Evolutionary conservation across 2,113 vertebrate genomes (phyloP).

Genomic region (Percopsis transmontana): DNA sequence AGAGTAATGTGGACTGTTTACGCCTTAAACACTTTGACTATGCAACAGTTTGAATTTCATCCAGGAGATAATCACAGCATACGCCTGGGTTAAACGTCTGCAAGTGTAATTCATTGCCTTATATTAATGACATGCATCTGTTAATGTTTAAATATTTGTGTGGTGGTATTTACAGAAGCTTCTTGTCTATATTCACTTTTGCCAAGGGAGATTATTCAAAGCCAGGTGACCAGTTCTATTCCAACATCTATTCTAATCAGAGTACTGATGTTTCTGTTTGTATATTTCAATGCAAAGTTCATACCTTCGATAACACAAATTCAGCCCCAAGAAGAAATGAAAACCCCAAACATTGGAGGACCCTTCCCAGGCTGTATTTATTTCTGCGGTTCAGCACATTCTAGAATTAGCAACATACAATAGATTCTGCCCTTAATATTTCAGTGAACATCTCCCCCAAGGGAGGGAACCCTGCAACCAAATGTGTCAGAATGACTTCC

Average conservation of each 20-base stretch:
- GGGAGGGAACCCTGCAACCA: constrained; percentile 39
- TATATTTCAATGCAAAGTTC: constrained; percentile 3
- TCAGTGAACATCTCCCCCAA: constrained; percentile 49
- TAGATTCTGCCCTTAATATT: constrained; percentile 53
- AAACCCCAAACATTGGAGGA: background rate
- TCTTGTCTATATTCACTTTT: background rate
- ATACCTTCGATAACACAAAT: background rate
- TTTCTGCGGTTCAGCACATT: constrained; percentile 23
- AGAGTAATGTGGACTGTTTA: constrained; percentile 15
- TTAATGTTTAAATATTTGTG: constrained; percentile 35
- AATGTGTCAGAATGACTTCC: constrained; percentile 50
- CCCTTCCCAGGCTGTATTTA: background rate
- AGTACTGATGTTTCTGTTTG: background rate
- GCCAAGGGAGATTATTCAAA: constrained; percentile 3
- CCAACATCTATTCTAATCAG: background rate
- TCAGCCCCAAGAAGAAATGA: constrained; percentile 17
- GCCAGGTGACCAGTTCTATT: background rate
- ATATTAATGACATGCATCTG: constrained; percentile 13
- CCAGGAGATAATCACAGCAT: background rate
- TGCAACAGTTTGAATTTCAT: background rate
- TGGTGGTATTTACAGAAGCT: constrained; percentile 25
- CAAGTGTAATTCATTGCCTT: background rate
- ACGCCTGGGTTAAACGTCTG: background rate
- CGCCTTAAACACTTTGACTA: constrained; percentile 10
- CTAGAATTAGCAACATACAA: constrained; percentile 45